Base-by-base conservation (phyloP, 2,888 invertebrate genomes). In the Lutraria lutraria region DNA sequence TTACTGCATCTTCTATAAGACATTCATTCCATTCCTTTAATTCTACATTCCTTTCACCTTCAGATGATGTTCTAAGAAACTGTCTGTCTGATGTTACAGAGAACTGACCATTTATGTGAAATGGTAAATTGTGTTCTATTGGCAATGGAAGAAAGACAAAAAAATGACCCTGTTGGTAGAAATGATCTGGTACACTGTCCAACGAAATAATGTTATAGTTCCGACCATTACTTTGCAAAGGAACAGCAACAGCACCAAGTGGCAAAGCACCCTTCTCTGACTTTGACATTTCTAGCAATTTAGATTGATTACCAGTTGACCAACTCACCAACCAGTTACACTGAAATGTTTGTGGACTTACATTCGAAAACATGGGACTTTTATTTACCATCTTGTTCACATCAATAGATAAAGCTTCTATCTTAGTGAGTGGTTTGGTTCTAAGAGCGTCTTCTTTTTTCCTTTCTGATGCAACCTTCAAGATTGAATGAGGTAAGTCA, bases 101-200 rank as follows among this genome's bases (percentile, higher is more conserved):
- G 93, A 96, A 96, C 13, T 94, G 91, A 0, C 94, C 96, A 89
- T 96, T 96, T 76, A 96, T 90, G 86, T 95, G 95, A 43, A 95
- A 93, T n/a, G 95, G 94, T 12, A 95, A 92, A 0, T 90, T 92
- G 10, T 92, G 93, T 54, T 90, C 85, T 19, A 95, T 92, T 25
- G 96, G 95, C 25, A 96, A 90, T 3, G 96, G 96, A 19, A 96
- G 89, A 68, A 92, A 94, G 60, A 93, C 94, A 84, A 93, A 95
- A 16, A 93, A 87, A 86, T 93, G 93, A 15, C 94, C 93, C 16
- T 82, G 86, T 29, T 85, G 84, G 86, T 93, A 94, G 83, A 94
- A 94, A n/a, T 56, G n/a, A 21, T 21, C 21, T 16, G 25, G 53
- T 15, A 76, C 34, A 19, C 31, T 13, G 2, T 76, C 76, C 29